Conservation (phyloP, 2,888 invertebrate genomes). For the Synergus laeviventris region DNA sequence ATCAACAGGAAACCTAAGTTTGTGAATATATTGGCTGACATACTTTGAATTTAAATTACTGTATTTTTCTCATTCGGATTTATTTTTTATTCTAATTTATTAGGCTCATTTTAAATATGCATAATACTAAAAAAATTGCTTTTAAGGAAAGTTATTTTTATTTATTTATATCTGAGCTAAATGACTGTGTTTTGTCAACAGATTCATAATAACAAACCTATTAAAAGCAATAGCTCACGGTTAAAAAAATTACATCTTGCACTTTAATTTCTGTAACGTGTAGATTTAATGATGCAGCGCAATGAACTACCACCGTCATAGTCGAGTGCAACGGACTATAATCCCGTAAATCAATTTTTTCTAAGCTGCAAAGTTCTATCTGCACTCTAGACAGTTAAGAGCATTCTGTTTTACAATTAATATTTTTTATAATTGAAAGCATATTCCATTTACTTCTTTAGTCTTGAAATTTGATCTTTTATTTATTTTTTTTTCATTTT, state of each 20-base stretch:
- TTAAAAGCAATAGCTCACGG: neutral
- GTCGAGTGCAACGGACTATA: constrained; percentile 23
- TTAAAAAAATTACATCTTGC: constrained; percentile 8
- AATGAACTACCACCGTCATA: constrained; percentile 31
- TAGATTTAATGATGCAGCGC: constrained; percentile 23
- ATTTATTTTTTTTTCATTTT: neutral
- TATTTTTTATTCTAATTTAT: neutral
- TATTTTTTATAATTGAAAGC: neutral
- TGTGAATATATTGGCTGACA: constrained; percentile 13
- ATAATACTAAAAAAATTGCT: no score
- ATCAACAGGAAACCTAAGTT: constrained; percentile 6
- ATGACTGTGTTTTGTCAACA: neutral
- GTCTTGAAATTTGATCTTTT: neutral
- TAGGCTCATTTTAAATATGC: neutral
- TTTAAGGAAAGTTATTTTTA: neutral
- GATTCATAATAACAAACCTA: neutral
- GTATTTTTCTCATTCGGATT: no score
- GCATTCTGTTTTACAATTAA: constrained; percentile 16
- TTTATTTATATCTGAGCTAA: neutral
- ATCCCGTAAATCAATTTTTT: constrained; percentile 39
- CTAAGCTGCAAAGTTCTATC: constrained; percentile 1
- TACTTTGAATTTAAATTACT: constrained; percentile 12
- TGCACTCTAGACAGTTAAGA: neutral
- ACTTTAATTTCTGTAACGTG: constrained; percentile 14
- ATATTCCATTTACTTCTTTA: neutral